Base-by-base conservation (phyloP, 2,888 invertebrate species). In the Glomeris marginata region DNA sequence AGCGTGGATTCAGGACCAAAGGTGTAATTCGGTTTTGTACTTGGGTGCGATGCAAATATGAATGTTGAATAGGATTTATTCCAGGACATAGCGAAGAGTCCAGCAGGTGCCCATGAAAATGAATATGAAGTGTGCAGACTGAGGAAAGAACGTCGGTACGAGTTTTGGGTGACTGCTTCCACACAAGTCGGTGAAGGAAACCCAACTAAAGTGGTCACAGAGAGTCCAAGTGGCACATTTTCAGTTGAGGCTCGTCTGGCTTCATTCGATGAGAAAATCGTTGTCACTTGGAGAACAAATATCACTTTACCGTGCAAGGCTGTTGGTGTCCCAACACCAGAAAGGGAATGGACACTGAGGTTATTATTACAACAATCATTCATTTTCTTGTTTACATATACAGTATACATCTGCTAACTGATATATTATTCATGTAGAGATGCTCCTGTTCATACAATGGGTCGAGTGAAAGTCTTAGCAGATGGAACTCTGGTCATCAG, bases 121-220 rank as follows among this genome's bases (percentile, higher is more conserved):
- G 52, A 54, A 16, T 85, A 83, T 65, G 85, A 90, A 62, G 84
- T 90, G 13, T 81, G 81, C 28, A 83, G 83, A 57, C 69, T 94
- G 59, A 84, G 84, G 59, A 76, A 77, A 63, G 79, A 81, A 57
- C 78, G 81, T 55, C 81, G 84, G 52, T 91, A 90, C 64, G 86
- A 88, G 67, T 92, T 92, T 71, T 88, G 88, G 84, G 90, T 92
- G 1, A 88, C 90, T 3, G 92, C 91, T 38, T 87, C 84, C 54
- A 94, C 92, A 1, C 84, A 84, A 58, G 88, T 91, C 63, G 92
- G 92, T 1, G 91, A 92, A 73, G 91, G 94, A 36, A 84, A 86
- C 65, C 79, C 83, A 50, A 91, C 91, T 51, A 84, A 84, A 62
- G 83, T 83, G 55, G 86, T 88, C 45, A 78, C 80, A 3, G 80